Evolutionary conservation across 2,888 invertebrate genomes (phyloP).

Genomic region (Macrophya annulata): DNA sequence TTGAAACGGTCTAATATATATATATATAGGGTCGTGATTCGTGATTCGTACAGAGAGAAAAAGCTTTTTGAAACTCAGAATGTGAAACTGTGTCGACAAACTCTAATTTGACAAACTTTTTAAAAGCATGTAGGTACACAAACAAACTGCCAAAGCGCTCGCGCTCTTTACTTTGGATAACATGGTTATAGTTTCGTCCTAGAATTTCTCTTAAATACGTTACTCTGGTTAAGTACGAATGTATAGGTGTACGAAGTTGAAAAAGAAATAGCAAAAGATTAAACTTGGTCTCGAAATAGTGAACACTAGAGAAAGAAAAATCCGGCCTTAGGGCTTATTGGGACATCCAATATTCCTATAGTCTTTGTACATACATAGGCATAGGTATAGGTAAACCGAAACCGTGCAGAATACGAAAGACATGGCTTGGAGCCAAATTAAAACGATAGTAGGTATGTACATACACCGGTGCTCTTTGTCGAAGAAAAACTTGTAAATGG

Average conservation of each 20-base stretch:
- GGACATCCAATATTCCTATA: constrained; percentile 41
- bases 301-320: background rate
- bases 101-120: constrained; percentile 20
- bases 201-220: background rate
- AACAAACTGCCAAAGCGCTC: background rate
- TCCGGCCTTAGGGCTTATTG: constrained; percentile 3
- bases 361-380: constrained; percentile 31
- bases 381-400: constrained; percentile 5
- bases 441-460: constrained; percentile 23
- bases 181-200: constrained; percentile 4
- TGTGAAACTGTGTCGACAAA: background rate
- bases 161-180: background rate
- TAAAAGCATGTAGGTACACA: background rate
- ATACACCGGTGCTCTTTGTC: constrained; percentile 12
- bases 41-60: background rate
- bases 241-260: background rate
- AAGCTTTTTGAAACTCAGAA: background rate
- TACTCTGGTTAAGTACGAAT: background rate
- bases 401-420: constrained; percentile 5
- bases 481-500: constrained; percentile 1
- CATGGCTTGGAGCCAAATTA: constrained; percentile 49
- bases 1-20: no score
- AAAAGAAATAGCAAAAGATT: background rate
- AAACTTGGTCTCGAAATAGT: background rate
- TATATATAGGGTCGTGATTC: background rate